Evolutionary conservation across 64 coral and sea anemone species (phyloP), one percentile per base, ranked within the genome.

Genomic region (Stylophora pistillata): DNA sequence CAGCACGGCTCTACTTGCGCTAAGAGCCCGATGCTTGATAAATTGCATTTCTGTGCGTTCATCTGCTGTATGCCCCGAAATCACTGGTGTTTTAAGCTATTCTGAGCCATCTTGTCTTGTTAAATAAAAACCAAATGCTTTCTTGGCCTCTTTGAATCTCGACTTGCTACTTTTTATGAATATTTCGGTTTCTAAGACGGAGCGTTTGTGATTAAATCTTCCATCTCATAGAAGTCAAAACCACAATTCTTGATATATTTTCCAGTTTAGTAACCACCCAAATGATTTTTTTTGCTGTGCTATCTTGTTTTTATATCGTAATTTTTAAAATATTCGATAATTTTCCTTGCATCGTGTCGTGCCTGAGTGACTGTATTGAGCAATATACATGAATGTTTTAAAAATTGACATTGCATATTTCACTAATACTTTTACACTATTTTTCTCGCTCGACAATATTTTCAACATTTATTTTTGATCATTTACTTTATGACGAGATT

Each of bases 131-230:
- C 30, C 30, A 65, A 9, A 82, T 52, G 58, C 53, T 69, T 10
- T 64, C 23, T 68, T 68, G 64, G 64, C 64, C 21, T 21, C 64
- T 68, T 11, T 25, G 56, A 56, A 31, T 83, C 68, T 52, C 9
- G 30, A 62, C 30, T 47, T 30, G 55, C 57, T 9, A 30, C 15
- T 14, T 53, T 26, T 61, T 34, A 53, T 68, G 80, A 70, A 84
- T 84, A 84, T 84, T 84, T 84, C 62, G 61, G 80, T 84, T 68
- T 84, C 80, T 25, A 84, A 68, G 75, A 59, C 20, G 55, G 5
- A 27, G 54, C 55, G 31, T 79, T 47, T 47, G 37, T 4, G 31
- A 79, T 60, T 4, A 57, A 60, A 79, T 79, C 2, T 79, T 30
- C 27, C 26, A 13, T 79, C 56, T 9, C 21, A 21, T 20, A 30